These are phyloP conservation scores for Centropyge bicolor DNA, from an alignment of 2,797 vertebrate genomes.

Conservation along the genomic window DNA sequence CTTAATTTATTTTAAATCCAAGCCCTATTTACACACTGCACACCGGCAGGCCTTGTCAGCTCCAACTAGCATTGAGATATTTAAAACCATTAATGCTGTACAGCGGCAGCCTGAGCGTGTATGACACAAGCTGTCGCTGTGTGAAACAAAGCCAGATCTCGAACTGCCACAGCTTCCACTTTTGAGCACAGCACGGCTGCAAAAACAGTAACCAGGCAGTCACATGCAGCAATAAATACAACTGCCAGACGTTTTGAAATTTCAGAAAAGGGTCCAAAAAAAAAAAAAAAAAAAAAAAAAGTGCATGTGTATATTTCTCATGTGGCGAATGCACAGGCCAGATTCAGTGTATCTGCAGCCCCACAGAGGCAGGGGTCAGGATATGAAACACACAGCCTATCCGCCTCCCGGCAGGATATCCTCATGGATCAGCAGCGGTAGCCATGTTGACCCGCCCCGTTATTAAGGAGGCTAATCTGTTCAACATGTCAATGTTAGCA, in stretches of 20 bases:
- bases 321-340: constrained; percentile 15
- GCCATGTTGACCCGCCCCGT: constrained; percentile 87
- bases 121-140: constrained; percentile 68
- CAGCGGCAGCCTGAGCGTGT: constrained; percentile 65
- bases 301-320: neutral
- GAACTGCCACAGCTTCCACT: constrained; percentile 60
- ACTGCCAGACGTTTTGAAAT: neutral
- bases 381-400: constrained; percentile 78
- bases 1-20: constrained; percentile 86
- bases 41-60: constrained; percentile 76
- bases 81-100: constrained; percentile 76
- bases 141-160: constrained; percentile 65
- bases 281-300: neutral
- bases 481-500: constrained; percentile 96
- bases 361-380: constrained; percentile 67
- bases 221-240: neutral
- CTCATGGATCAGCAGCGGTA: constrained; percentile 80
- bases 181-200: constrained; percentile 34
- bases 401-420: constrained; percentile 83
- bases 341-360: constrained; percentile 63
- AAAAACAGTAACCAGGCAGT: constrained; percentile 3
- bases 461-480: constrained; percentile 92
- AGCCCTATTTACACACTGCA: constrained; percentile 81
- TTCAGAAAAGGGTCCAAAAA: neutral
- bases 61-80: constrained; percentile 77